These are phyloP conservation scores for Porites evermanni DNA, from an alignment of 92 coral and sea anemone genomes.

Conservation along the genomic window DNA sequence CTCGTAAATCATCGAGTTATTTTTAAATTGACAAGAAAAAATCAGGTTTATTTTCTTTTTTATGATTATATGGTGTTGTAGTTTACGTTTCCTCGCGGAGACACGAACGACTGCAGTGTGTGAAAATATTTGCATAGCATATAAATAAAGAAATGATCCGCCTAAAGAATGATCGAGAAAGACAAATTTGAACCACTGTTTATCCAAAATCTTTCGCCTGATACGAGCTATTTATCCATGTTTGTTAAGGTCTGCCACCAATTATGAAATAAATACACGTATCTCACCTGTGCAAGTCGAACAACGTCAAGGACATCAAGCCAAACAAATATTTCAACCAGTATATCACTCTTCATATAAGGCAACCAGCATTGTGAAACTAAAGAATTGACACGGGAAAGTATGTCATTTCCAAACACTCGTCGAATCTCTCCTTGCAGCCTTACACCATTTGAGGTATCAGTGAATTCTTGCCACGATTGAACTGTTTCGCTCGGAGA, in stretches of 20 bases:
- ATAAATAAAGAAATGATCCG: not conserved
- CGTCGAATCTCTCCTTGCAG: slow-evolving; percentile 36
- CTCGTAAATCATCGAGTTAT: no score
- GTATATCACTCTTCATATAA: slow-evolving; percentile 8
- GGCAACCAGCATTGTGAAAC: slow-evolving; percentile 36
- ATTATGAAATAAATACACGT: not conserved
- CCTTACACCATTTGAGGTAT: slow-evolving; percentile 10
- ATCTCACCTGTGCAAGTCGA: slow-evolving; percentile 41
- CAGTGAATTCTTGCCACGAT: slow-evolving; percentile 13
- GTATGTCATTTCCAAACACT: slow-evolving; percentile 32
- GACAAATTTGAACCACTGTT: not conserved
- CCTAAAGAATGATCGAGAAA: not conserved
- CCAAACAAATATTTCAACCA: slow-evolving; percentile 19
- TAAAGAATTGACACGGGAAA: slow-evolving; percentile 8
- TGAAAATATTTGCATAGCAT: no score
- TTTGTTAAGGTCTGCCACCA: not conserved
- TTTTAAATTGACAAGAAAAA: no score
- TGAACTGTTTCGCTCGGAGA: slow-evolving; percentile 33
- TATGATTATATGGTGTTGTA: no score
- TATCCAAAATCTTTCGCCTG: not conserved
- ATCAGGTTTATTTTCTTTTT: no score
- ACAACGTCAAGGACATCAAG: slow-evolving; percentile 40
- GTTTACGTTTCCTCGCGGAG: no score
- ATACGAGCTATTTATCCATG: not conserved
- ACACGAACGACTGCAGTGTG: no score